Base-by-base conservation (phyloP, 2,888 invertebrate species). In the Drosophila pseudotalamancana region DNA sequence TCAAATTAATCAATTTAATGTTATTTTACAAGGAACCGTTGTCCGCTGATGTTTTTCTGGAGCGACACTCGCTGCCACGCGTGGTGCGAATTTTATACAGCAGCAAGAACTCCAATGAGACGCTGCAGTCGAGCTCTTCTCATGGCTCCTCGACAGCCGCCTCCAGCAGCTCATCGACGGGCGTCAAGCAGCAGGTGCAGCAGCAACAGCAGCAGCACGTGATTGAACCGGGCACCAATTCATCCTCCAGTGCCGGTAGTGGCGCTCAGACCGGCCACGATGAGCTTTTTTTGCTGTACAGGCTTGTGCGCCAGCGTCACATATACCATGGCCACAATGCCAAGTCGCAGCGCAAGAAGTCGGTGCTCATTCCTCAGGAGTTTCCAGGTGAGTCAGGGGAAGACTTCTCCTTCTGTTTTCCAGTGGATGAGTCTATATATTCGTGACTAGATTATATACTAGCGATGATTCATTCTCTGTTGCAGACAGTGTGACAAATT, bases 291-390 rank as follows among this genome's bases (percentile, higher is more conserved):
- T 64, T 91, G 60, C 72, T 91, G 16, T 91, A 91, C 67, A 88
- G 91, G 75, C 83, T 90, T 66, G 81, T 91, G 62, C 87, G 89
- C 14, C 90, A 91, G 61, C 87, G 91, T 31, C 89, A 89, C 62
- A 90, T 91, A 49, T 91, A 89, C 75, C 91, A 91, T 74, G 91
- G 91, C 14, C 84, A 89, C 63, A 91, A 91, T 74, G 87, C 90
- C 21, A 91, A 91, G 69, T 87, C 89, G 27, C 90, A 89, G 72
- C 88, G 90, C 50, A 91, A 91, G 46, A 91, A 91, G 70, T 89
- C 89, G 35, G 89, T 91, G 46, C 90, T 90, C 55, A 91, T 91
- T 81, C 91, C 91, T 19, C 91, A 91, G 67, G 91, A 91, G 73
- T 91, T 91, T 89, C 88, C 91, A 83, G 91, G 91, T 91, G 65